phyloP scores from a whole-genome alignment of 2,888 invertebrate species.

The Clostera curtula region DNA sequence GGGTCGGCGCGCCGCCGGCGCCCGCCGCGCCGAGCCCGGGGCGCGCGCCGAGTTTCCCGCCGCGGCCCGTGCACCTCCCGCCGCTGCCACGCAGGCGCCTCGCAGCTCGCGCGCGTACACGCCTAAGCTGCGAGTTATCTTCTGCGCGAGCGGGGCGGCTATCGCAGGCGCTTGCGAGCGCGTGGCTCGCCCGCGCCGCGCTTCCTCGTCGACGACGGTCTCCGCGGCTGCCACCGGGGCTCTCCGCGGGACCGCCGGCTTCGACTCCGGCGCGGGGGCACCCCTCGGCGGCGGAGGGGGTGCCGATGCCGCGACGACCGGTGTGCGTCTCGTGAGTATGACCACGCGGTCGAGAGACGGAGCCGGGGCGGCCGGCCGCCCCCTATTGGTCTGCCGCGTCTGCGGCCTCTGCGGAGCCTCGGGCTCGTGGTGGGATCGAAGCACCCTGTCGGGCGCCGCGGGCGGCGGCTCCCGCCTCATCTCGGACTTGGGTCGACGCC shows the following conservation, averaged over 20 bases:
- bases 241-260: slow-evolving; percentile 16
- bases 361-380: slow-evolving; percentile 17
- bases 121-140: slow-evolving; percentile 38
- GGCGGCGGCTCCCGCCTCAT: slow-evolving; percentile 26
- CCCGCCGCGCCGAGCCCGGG: slow-evolving; percentile 56
- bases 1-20: slow-evolving; percentile 50
- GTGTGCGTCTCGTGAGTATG: slow-evolving; percentile 44
- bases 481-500: slow-evolving; percentile 35
- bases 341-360: slow-evolving; percentile 45
- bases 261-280: slow-evolving; percentile 14
- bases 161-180: slow-evolving; percentile 31
- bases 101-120: slow-evolving; percentile 38
- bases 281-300: slow-evolving; percentile 21
- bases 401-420: slow-evolving; percentile 41
- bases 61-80: slow-evolving; percentile 33
- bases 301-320: slow-evolving; percentile 20
- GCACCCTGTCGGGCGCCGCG: slow-evolving; percentile 47
- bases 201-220: slow-evolving; percentile 22
- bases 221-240: slow-evolving; percentile 19
- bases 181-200: slow-evolving; percentile 26
- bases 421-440: slow-evolving; percentile 60
- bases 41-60: slow-evolving; percentile 62
- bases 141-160: slow-evolving; percentile 32
- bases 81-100: slow-evolving; percentile 30
- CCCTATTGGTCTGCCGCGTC: slow-evolving; percentile 35